Conservation (phyloP, 2,113 vertebrate genomes). For the Trichomycterus rosablanca region DNA sequence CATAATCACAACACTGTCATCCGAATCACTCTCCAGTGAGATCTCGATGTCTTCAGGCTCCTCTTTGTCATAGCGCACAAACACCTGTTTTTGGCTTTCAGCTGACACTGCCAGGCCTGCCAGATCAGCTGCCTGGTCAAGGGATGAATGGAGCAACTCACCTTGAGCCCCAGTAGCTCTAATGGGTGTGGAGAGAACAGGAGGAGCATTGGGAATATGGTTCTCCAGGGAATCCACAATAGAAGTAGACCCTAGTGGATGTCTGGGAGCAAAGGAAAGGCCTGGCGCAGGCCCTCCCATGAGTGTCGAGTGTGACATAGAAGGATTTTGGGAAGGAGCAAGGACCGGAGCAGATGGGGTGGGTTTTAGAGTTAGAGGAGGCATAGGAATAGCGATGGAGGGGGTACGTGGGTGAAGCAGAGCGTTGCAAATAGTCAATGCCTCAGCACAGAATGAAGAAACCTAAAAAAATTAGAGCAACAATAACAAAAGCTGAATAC, state of each 20-base stretch:
- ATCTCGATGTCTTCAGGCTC: slow-evolving; percentile 83
- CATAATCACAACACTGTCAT: slow-evolving; percentile 86
- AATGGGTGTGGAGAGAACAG: slow-evolving; percentile 54
- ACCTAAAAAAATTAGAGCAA: slow-evolving; percentile 60
- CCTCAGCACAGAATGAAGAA: slow-evolving; percentile 79
- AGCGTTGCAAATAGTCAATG: slow-evolving; percentile 74
- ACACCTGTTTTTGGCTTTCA: slow-evolving; percentile 74
- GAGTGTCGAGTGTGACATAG: slow-evolving; percentile 57
- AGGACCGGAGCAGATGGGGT: slow-evolving; percentile 54
- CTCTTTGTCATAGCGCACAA: slow-evolving; percentile 84
- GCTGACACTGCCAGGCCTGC: slow-evolving; percentile 56
- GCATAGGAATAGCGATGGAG: slow-evolving; percentile 68
- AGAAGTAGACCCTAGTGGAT: slow-evolving; percentile 53
- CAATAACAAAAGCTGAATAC: background rate
- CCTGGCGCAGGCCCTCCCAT: slow-evolving; percentile 55
- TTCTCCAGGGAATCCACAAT: slow-evolving; percentile 68
- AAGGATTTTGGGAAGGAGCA: slow-evolving; percentile 54
- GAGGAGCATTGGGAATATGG: slow-evolving; percentile 59
- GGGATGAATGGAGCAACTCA: slow-evolving; percentile 61
- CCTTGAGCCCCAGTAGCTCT: slow-evolving; percentile 29
- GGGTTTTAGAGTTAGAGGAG: slow-evolving; percentile 63
- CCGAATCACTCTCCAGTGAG: slow-evolving; percentile 83
- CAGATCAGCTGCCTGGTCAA: slow-evolving; percentile 57
- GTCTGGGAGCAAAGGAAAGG: slow-evolving; percentile 57
- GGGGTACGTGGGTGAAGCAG: slow-evolving; percentile 79